These are phyloP conservation scores for Puffinus mauretanicus DNA, from an alignment of 2,113 vertebrate species.

Conservation along the genomic window DNA sequence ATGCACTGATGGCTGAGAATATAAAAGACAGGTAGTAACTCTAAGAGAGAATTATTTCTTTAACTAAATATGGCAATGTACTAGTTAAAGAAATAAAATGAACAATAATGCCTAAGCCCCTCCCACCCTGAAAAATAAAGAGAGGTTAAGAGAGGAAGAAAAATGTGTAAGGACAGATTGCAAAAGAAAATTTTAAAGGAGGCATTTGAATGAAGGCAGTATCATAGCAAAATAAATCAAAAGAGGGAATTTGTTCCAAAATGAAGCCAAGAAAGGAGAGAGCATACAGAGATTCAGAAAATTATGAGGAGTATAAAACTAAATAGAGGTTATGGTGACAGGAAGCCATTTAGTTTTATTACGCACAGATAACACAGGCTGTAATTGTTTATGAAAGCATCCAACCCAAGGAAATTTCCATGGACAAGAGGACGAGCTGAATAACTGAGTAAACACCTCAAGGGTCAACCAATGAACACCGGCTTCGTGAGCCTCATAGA, in stretches of 20 bases:
- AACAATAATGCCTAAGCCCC: background rate
- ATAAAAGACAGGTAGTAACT: background rate
- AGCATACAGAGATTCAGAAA: background rate
- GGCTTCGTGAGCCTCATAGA: background rate
- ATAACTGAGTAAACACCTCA: background rate
- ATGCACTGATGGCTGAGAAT: background rate
- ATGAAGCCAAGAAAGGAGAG: background rate
- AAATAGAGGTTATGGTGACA: background rate
- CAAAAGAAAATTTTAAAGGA: background rate
- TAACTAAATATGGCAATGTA: background rate
- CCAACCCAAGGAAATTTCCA: conserved; percentile 26
- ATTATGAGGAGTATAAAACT: background rate
- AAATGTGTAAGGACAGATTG: background rate
- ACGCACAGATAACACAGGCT: background rate
- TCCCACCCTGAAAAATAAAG: background rate
- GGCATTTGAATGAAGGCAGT: background rate
- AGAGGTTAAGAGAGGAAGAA: background rate
- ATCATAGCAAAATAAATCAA: background rate
- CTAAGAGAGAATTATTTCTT: background rate
- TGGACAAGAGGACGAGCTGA: background rate
- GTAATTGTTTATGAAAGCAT: background rate
- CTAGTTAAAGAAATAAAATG: background rate
- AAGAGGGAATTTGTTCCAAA: background rate
- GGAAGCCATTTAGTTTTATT: conserved; percentile 21
- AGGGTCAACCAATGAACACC: background rate